phyloP scores from a whole-genome alignment of 1,140 invertebrate species.

The Atta cephalotes region DNA sequence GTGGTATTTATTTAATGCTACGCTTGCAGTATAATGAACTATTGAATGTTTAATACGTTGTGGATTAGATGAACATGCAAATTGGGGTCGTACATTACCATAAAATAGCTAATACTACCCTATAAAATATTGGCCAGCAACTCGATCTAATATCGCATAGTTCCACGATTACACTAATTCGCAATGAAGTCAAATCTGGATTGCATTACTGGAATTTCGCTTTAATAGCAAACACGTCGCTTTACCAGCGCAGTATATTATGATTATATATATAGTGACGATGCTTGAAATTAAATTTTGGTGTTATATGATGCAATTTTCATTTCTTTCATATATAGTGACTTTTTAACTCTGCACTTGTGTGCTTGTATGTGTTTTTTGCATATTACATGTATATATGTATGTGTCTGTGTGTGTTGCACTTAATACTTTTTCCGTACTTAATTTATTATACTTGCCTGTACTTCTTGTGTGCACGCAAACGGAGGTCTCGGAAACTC shows the following conservation, averaged over 20 bases:
- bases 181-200: constrained; percentile 51
- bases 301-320: constrained; percentile 6
- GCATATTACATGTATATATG: background rate
- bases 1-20: constrained; percentile 50
- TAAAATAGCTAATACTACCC: constrained; percentile 54
- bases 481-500: background rate
- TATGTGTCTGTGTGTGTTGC: background rate
- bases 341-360: background rate
- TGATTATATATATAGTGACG: background rate
- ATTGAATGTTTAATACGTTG: constrained; percentile 58
- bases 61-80: constrained; percentile 58
- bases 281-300: constrained; percentile 25
- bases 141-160: constrained; percentile 50
- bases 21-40: constrained; percentile 29
- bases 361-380: background rate
- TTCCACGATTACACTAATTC: constrained; percentile 54
- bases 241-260: background rate
- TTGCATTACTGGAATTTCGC: constrained; percentile 39
- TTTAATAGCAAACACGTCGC: constrained; percentile 31
- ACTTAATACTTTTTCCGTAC: constrained; percentile 19
- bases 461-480: constrained; percentile 16
- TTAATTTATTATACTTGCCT: background rate
- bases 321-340: background rate
- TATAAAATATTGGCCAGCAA: constrained; percentile 41
- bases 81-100: constrained; percentile 47